Conservation (phyloP, 2,797 vertebrate genomes). For the Rhincodon typus region DNA sequence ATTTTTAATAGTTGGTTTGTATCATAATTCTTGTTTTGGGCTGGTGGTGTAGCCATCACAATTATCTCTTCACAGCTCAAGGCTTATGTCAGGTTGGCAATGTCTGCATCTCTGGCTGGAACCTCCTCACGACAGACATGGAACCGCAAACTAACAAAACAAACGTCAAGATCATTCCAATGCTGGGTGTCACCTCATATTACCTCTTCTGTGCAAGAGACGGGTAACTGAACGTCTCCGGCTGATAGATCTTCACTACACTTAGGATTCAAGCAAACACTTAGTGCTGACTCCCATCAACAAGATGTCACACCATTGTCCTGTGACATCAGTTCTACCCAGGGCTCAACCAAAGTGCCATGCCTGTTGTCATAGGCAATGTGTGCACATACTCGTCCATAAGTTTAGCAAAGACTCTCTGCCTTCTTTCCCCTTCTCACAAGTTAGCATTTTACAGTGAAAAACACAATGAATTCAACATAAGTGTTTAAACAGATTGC, state of each 20-base stretch:
- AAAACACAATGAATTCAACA: background rate
- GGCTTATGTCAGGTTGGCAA: background rate
- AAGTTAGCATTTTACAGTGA: background rate
- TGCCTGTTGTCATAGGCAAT: background rate
- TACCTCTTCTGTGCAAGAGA: too few species aligned
- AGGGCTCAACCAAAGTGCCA: background rate
- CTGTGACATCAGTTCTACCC: too few species aligned
- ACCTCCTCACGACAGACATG: background rate
- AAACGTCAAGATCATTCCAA: background rate
- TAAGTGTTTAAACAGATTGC: background rate
- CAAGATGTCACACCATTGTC: background rate
- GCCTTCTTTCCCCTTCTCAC: background rate
- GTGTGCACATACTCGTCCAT: background rate
- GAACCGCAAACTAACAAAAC: background rate
- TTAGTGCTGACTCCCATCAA: background rate
- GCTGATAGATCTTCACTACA: background rate
- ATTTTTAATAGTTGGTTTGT: background rate
- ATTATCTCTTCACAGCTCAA: background rate
- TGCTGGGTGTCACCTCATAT: background rate
- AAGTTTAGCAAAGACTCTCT: background rate
- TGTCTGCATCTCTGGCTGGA: background rate
- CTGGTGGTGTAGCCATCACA: conserved; percentile 5
- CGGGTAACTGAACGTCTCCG: background rate
- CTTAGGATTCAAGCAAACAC: background rate
- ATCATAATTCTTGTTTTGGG: conserved; percentile 6